phyloP scores from a whole-genome alignment of 2,113 vertebrate genomes.

The Glareola pratincola region DNA sequence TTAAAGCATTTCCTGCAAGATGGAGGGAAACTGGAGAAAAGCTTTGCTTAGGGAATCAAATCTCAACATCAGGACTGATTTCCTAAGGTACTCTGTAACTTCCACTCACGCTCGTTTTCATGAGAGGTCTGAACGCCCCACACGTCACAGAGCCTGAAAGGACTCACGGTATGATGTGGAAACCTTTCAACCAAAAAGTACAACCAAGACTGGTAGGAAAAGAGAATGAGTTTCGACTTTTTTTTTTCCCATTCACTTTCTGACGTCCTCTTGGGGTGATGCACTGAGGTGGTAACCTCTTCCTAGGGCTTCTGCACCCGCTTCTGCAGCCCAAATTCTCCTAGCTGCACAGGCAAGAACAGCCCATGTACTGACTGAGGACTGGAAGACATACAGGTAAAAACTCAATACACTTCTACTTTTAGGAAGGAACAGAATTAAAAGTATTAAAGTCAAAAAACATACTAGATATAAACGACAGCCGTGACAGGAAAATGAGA shows the following conservation, averaged over 20 bases:
- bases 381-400: not conserved
- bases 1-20: not conserved
- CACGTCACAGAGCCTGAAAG: not conserved
- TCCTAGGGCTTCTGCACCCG: not conserved
- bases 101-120: not conserved
- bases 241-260: not conserved
- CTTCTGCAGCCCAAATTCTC: not conserved
- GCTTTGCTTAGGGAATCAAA: not conserved
- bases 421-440: not conserved
- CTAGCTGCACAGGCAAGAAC: not conserved
- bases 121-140: not conserved
- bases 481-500: conserved; percentile 40
- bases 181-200: not conserved
- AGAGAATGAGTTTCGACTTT: not conserved
- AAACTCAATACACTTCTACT: not conserved
- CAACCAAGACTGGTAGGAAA: not conserved
- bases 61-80: not conserved
- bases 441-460: not conserved
- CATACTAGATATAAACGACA: not conserved
- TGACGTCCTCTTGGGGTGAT: not conserved
- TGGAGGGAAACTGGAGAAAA: not conserved
- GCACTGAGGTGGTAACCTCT: not conserved
- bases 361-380: not conserved
- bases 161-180: accelerated
- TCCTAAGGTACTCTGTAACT: not conserved